These are phyloP conservation scores for Astur gentilis DNA, from an alignment of 2,113 vertebrate species.

Conservation along the genomic window DNA sequence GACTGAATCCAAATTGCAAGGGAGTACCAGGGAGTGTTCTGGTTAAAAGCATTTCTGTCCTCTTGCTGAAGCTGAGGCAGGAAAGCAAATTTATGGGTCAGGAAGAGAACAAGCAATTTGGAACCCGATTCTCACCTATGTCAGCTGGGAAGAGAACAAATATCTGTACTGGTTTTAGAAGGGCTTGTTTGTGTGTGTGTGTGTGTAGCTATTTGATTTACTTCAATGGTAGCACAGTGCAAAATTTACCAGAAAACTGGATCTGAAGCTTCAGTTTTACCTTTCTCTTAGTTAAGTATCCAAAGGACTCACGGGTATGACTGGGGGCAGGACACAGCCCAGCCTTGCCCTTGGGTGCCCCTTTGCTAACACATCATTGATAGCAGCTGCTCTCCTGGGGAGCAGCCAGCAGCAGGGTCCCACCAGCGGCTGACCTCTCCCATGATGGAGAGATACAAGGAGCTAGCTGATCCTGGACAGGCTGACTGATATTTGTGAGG, in stretches of 20 bases:
- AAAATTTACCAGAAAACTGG: not conserved
- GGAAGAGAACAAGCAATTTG: not conserved
- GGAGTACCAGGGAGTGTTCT: not conserved
- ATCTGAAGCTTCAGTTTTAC: not conserved
- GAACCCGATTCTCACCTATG: not conserved
- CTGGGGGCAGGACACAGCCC: not conserved
- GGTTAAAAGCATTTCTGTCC: not conserved
- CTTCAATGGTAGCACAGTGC: not conserved
- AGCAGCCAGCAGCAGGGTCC: not conserved
- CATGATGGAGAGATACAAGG: not conserved
- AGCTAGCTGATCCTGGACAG: not conserved
- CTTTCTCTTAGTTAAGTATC: not conserved
- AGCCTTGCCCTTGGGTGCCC: not conserved
- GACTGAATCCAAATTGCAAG: not conserved
- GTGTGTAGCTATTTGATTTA: not conserved
- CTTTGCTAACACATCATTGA: not conserved
- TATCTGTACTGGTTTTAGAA: not conserved
- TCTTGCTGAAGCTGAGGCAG: not conserved
- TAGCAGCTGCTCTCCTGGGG: not conserved
- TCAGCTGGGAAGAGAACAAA: not conserved
- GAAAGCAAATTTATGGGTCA: not conserved
- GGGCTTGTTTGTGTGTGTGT: not conserved
- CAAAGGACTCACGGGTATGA: accelerated
- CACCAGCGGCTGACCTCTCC: not conserved
- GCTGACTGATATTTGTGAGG: not conserved